Base-by-base conservation (phyloP, 1,140 invertebrate genomes). In the Ptiloglossa arizonensis region DNA sequence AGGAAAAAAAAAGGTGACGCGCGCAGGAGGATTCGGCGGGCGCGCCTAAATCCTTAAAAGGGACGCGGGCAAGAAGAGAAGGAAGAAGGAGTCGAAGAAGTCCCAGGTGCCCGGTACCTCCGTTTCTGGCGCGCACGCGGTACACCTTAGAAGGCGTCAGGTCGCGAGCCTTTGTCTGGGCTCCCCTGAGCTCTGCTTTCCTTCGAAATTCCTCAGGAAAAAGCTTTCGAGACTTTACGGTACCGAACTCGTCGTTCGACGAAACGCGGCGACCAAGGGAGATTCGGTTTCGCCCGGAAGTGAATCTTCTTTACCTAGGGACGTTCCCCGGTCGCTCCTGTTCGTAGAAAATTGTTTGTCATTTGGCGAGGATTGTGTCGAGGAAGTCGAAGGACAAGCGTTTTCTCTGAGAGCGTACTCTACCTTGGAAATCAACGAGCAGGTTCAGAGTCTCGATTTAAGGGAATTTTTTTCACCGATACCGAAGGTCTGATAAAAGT, bases 81-180 rank as follows among this genome's bases (percentile, higher is more conserved):
- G 22, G 57, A 50, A 70, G 57, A 64, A 64, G 67, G 70, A 80
- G 70, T 63, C 62, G 67, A 67, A 71, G 52, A 62, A 87, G 77
- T 84, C 69, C 71, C 85, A 88, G 87, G 82, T 87, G 82, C 59
- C 72, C 70, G 77, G 78, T 81, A 86, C 69, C 86, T 88, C 85
- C 87, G 87, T 89, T 89, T 88, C 85, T 89, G 83, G 84, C 83
- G 85, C 84, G 81, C 81, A 80, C 75, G 72, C 82, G 72, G n/a
- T 80, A 48, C 54, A 87, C 84, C 87, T 87, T 88, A 87, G 82
- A 88, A 81, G 84, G 87, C 83, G 80, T 86, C 80, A 54, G 41
- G 29, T 79, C 69, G 69, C 48, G 60, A 60, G 57, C 22, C 80
- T 83, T 83, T 83, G 80, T 83, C 66, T 38, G 50, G 44, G 54